Evolutionary conservation across 1,140 invertebrate species (phyloP), one percentile per base, ranked within the genome.

Genomic region (Cherax destructor): DNA sequence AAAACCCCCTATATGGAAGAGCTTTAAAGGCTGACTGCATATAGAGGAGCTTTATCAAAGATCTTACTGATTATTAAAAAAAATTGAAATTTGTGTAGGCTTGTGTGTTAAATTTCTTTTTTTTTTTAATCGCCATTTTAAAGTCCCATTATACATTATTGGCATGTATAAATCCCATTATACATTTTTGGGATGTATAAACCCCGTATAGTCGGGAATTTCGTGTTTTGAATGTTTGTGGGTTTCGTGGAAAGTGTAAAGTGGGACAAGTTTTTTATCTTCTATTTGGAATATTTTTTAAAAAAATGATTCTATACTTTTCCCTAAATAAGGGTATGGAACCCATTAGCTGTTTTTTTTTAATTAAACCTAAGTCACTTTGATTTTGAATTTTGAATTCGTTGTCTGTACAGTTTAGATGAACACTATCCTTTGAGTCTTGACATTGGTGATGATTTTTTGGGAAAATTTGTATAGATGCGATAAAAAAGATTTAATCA

Each of bases 261-360:
- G 83, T 91, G 80, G 89, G 74, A 69, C 50, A 86, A 86, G 76
- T 91, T 80, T 86, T 41, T 91, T 85, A 91, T 91, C 74, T 85
- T 83, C 52, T 91, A 91, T 85, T 85, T 91, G 49, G 30, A 86
- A 50, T 91, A 86, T 91, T 91, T 85, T 86, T 91, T n/a, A n/a
- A 85, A 80, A 84, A 85, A 91, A 91, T 91, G 89, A 86, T 91
- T 91, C 89, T 85, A 85, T 85, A 79, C 81, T 85, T 91, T 91
- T 91, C 89, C 83, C n/a, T n/a, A n/a, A 85, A 72, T 83, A 89
- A 78, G 78, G 85, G 76, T 81, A 80, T 65, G 89, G 83, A 91
- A 91, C 79, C 83, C 81, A 52, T 85, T 91, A 79, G 83, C 74
- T 91, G 89, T 78, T 74, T 24, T n/a, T 41, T 41, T 1, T 41